These are phyloP conservation scores for Dasypogon diadema DNA, from an alignment of 2,888 invertebrate species.

Conservation along the genomic window DNA sequence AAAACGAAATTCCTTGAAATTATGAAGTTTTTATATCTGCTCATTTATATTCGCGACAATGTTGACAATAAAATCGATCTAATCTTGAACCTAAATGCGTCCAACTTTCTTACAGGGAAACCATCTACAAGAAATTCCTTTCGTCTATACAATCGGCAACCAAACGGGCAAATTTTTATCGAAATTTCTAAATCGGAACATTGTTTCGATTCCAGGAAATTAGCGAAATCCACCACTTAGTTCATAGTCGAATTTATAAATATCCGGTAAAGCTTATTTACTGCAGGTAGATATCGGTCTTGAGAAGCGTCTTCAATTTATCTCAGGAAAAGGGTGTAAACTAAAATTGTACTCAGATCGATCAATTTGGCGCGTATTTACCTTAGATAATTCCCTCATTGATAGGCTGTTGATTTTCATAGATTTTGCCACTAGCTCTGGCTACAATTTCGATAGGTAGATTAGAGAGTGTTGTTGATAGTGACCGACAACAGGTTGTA, in stretches of 20 bases:
- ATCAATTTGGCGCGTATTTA: not conserved
- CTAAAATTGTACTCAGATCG: too few relatives aligned
- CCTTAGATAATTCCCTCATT: slow-evolving; percentile 3
- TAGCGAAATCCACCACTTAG: not conserved
- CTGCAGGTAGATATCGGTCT: not conserved
- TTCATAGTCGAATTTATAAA: not conserved
- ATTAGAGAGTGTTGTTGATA: not conserved
- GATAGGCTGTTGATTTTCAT: not conserved
- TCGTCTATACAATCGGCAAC: too few relatives aligned
- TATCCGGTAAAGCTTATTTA: not conserved
- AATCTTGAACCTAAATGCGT: too few relatives aligned
- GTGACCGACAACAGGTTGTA: not conserved
- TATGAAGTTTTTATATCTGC: too few relatives aligned
- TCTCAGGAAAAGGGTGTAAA: too few relatives aligned
- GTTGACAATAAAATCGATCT: too few relatives aligned
- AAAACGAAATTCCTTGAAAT: too few relatives aligned
- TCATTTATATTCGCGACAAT: too few relatives aligned
- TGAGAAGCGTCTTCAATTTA: not conserved
- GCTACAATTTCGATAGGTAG: not conserved
- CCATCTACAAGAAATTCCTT: too few relatives aligned
- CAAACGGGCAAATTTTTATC: too few relatives aligned
- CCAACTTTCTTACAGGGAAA: too few relatives aligned
- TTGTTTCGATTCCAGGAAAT: not conserved
- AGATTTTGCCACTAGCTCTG: not conserved
- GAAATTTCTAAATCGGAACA: not conserved